Percentiles rank a stretch among this genome's conserved stretches.
Evolutionary conservation across 2,888 invertebrate genomes (phyloP).

Genomic region (Hipparchia sbordonii): DNA sequence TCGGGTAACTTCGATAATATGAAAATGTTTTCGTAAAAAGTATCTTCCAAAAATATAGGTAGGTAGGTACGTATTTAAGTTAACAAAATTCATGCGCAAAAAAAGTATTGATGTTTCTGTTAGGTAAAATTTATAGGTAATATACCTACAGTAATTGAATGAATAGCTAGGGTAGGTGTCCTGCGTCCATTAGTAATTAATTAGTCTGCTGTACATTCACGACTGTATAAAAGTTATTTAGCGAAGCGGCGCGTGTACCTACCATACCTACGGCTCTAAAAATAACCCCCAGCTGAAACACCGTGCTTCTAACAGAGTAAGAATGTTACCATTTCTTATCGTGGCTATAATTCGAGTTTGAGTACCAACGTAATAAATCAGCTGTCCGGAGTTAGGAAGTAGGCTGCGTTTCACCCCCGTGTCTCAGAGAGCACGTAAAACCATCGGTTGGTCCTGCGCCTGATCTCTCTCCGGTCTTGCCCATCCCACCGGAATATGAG

Average conservation of each 20-base stretch:
- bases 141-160: neutral
- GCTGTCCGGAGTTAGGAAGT: too few relatives aligned
- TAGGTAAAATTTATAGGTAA: neutral
- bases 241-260: neutral
- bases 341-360: conserved; percentile 8
- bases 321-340: conserved; percentile 40
- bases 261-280: conserved; percentile 4
- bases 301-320: conserved; percentile 7
- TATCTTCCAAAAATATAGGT: too few relatives aligned
- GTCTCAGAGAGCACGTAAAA: too few relatives aligned
- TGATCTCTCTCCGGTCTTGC: too few relatives aligned
- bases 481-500: too few relatives aligned
- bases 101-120: neutral
- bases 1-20: too few relatives aligned
- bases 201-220: neutral
- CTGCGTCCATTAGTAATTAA: neutral
- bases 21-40: too few relatives aligned
- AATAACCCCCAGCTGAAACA: conserved; percentile 12
- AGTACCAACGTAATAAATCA: too few relatives aligned
- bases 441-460: too few relatives aligned
- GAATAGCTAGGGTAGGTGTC: neutral
- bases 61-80: too few relatives aligned
- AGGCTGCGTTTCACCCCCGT: too few relatives aligned
- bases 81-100: neutral
- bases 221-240: conserved; percentile 3